Evolutionary conservation across 2,888 invertebrate species (phyloP), one percentile per base, ranked within the genome.

Genomic region (Desoria tigrina): DNA sequence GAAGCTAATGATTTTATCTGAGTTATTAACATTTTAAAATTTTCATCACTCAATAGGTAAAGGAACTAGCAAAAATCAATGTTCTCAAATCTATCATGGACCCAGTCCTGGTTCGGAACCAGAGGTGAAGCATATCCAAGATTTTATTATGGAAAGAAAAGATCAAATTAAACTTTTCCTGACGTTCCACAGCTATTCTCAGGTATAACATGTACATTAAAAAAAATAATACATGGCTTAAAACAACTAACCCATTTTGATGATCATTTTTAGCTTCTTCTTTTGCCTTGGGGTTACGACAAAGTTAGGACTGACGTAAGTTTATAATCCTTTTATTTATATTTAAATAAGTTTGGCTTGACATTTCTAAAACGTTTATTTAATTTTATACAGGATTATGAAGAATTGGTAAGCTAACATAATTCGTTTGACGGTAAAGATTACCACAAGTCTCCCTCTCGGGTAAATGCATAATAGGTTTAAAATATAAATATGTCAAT

Each of bases 131-230:
- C 88, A 91, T 28, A 81, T 90, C 2, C 81, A 85, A 0, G 84
- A 87, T 66, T 82, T 86, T 70, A 77, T 90, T 42, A 76, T 82
- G 1, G 79, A 82, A 0, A 78, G 85, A 37, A 81, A 83, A 0
- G 77, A 80, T 11, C 79, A 83, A 4, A 81, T 86, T 24, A 83
- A 86, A 60, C 80, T 88, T 62, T 92, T 89, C 78, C 77, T 91
- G 11, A 86, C 88, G 0, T 81, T 91, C 69, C 92, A 92, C 78
- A 88, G 90, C 18, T 90, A 84, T 75, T 90, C 90, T 9, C 82
- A 95, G 77, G 91, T 90, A 78, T n/a, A n/a, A n/a, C n/a, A n/a
- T n/a, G n/a, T n/a, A n/a, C n/a, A n/a, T n/a, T n/a, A n/a, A n/a
- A 85, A 21, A 11, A 26, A 9, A 24, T 50, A n/a, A n/a, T n/a